Evolutionary conservation across 2,113 vertebrate species (phyloP).

Genomic region (Chaenogobius annularis): DNA sequence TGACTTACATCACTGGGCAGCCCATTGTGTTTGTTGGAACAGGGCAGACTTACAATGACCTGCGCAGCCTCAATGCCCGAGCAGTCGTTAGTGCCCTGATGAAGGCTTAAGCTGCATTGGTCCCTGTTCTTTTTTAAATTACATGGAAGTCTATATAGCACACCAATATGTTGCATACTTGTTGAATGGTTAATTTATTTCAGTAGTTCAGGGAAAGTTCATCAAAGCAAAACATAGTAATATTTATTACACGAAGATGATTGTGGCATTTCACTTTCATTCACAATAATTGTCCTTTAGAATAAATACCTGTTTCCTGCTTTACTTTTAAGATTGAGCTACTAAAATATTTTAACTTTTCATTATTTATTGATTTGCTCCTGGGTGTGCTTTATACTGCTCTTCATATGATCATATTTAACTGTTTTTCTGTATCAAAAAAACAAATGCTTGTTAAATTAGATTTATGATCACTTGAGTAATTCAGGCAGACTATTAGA

Average conservation of each 20-base stretch:
- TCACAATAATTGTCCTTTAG: background rate
- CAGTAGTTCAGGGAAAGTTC: background rate
- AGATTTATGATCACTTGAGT: slow-evolving; percentile 33
- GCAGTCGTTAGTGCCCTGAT: slow-evolving; percentile 96
- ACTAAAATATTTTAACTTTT: background rate
- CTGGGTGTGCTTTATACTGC: slow-evolving; percentile 9
- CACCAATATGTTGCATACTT: slow-evolving; percentile 17
- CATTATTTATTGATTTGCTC: background rate
- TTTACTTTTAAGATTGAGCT: background rate
- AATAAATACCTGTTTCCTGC: background rate
- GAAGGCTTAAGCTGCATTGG: slow-evolving; percentile 84
- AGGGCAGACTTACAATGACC: slow-evolving; percentile 96
- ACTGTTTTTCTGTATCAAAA: slow-evolving; percentile 23
- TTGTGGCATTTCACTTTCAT: background rate
- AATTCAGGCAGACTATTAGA: slow-evolving; percentile 34
- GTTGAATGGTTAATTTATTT: background rate
- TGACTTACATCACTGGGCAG: slow-evolving; percentile 99
- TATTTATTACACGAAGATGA: background rate
- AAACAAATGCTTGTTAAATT: slow-evolving; percentile 21
- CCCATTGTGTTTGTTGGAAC: slow-evolving; percentile 98
- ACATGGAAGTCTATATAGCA: slow-evolving; percentile 29
- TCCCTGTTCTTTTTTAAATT: slow-evolving; percentile 23
- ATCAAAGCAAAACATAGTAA: background rate
- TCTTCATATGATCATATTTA: slow-evolving; percentile 26
- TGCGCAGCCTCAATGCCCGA: slow-evolving; percentile 95